These are phyloP conservation scores for Todiramphus saurophagus DNA, from an alignment of 2,113 vertebrate genomes.

Conservation along the genomic window DNA sequence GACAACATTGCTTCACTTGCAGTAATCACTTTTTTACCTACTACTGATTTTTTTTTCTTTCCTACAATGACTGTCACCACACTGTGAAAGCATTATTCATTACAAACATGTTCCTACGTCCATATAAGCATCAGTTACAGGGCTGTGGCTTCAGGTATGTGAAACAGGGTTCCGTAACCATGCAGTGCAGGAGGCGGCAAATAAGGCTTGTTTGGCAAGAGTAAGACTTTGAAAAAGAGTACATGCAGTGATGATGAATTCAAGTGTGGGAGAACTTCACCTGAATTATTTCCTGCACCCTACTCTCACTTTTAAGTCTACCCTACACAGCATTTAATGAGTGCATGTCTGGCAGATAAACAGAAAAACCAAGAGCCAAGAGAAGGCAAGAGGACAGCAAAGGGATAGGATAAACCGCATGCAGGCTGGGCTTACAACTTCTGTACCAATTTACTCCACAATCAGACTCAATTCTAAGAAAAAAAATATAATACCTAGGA, in stretches of 20 bases:
- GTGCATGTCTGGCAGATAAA: not conserved
- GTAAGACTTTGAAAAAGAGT: not conserved
- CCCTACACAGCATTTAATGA: not conserved
- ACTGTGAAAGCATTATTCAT: not conserved
- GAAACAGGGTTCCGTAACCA: not conserved
- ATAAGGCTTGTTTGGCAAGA: not conserved
- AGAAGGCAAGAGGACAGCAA: not conserved
- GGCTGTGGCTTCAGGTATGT: not conserved
- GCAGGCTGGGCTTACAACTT: not conserved
- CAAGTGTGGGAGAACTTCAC: not conserved
- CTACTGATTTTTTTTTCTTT: not conserved
- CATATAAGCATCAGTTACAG: not conserved
- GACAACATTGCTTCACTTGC: not conserved
- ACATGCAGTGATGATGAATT: not conserved
- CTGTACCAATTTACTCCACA: not conserved
- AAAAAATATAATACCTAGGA: not conserved
- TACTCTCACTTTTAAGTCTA: not conserved
- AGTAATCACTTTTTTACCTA: not conserved
- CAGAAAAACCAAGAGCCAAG: not conserved
- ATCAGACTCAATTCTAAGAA: not conserved
- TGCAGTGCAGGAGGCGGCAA: not conserved
- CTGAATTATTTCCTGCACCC: not conserved
- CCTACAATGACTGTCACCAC: not conserved
- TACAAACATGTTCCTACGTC: not conserved
- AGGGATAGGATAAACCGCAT: not conserved